Evolutionary conservation across 2,797 vertebrate genomes (phyloP), one percentile per base, ranked within the genome.

Genomic region (Cephalopachus bancanus): DNA sequence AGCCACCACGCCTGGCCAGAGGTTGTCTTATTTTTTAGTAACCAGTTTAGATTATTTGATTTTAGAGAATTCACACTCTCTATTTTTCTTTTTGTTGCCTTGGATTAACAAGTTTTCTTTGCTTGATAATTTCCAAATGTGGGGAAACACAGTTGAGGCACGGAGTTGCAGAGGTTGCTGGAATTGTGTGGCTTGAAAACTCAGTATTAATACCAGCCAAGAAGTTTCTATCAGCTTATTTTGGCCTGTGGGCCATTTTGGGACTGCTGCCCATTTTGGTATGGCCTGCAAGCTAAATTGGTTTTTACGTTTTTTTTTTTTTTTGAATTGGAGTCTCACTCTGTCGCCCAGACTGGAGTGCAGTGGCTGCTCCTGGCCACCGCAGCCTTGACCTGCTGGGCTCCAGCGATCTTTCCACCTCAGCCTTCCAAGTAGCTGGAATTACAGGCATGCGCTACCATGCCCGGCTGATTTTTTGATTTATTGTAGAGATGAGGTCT

Each of bases 11-110:
- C 44, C 44, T 96, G 80, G 59, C 89, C 87, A 93, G 51, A 95
- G 64, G 7, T 88, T 96, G 22, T 72, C 49, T 96, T 97, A 74
- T 74, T 97, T 97, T 96, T 95, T 93, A 98, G 94, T 95, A 96
- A 92, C 30, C 33, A 96, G 59, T 55, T 97, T 72, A 57, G 89
- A 72, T 95, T 91, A 96, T 95, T 97, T 88, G 69, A 75, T 93
- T 96, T 97, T 89, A 87, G 80, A 91, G 83, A 94, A 79, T 96
- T 96, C 67, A 75, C 49, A 37, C 60, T 85, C 71, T 92, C 37
- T 87, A 2, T 96, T 94, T 97, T 83, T 79, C 67, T 97, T 12
- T 60, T 80, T 14, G 67, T 90, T 87, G 12, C 74, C 69, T 93
- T 86, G 53, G 96, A 94, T 96, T 95, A 94, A 37, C 30, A 86